Base-by-base conservation (phyloP, 2,113 vertebrate species). In the Percopsis transmontana region DNA sequence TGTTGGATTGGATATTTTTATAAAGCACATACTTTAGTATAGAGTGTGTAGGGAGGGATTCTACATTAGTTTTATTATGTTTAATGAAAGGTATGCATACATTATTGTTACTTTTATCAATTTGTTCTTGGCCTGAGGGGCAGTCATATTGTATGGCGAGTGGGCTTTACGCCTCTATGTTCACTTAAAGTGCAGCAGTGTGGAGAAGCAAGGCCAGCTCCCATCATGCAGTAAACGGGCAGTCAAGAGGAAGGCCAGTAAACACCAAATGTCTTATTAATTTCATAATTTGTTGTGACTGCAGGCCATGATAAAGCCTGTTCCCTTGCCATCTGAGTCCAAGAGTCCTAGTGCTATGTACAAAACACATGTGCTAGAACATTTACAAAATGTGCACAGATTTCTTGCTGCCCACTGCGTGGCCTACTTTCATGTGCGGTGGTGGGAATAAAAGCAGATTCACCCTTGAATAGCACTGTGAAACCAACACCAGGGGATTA, bases 241-340 rank as follows among this genome's bases (percentile, higher is more conserved):
- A 91, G 85, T 92, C 87, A 89, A 85, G 90, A 83, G 89, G 90
- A 92, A 92, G 80, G 88, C 83, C 86, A 67, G 70, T 87, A 81
- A 87, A 91, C 91, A 91, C 91, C 90, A 91, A 91, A 93, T 92
- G 90, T 91, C 92, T 92, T 91, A 91, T 89, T 91, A 86, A 91
- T 89, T 90, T 45, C 71, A 81, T 91, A 89, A 91, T 92, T 89
- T 92, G 90, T 90, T 89, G 83, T 90, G 89, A 87, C 92, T 87
- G 84, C 72, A 78, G 86, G 92, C 89, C 92, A 93, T 86, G 71
- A 91, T n/a, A 92, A 90, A 91, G 78, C 87, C 81, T 75, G 86
- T 75, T 90, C 88, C 76, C 58, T 89, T 83, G 84, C 90, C 92
- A 93, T 92, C 91, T 92, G 91, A 92, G 90, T 86, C 91, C 88